phyloP scores from a whole-genome alignment of 2,113 vertebrate genomes.

The Verasper variegatus region DNA sequence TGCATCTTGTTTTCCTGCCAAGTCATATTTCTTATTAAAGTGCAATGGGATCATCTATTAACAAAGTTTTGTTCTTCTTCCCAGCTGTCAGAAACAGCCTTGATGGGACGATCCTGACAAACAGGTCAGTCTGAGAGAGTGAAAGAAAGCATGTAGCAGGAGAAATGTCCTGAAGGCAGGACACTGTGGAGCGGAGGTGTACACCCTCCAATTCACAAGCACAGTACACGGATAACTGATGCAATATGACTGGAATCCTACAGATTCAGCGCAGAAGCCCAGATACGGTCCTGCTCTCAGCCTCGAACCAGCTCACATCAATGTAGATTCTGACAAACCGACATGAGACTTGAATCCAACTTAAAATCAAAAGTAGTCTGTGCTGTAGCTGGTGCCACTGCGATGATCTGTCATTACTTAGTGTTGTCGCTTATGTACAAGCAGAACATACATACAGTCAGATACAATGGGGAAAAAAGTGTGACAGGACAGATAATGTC shows the following conservation, averaged over 20 bases:
- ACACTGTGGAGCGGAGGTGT: background rate
- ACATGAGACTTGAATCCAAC: no score
- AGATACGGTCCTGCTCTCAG: background rate
- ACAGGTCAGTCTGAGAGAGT: background rate
- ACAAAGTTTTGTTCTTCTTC: no score
- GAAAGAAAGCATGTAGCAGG: background rate
- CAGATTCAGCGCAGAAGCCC: background rate
- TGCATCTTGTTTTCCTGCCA: no score
- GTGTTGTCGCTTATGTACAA: no score
- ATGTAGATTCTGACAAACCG: no score
- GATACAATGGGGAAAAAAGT: background rate
- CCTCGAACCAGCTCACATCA: background rate
- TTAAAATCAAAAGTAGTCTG: no score
- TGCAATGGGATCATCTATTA: no score
- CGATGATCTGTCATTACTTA: background rate
- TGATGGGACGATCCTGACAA: background rate
- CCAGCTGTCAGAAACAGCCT: background rate
- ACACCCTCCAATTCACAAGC: background rate
- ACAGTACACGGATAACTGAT: background rate
- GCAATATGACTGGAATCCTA: background rate
- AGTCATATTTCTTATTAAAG: no score
- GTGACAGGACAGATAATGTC: background rate
- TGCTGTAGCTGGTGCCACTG: background rate
- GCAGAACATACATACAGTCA: no score
- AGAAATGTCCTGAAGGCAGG: slow-evolving; percentile 26